phyloP scores from a whole-genome alignment of 2,888 invertebrate genomes.

The Bellardia pandia region DNA sequence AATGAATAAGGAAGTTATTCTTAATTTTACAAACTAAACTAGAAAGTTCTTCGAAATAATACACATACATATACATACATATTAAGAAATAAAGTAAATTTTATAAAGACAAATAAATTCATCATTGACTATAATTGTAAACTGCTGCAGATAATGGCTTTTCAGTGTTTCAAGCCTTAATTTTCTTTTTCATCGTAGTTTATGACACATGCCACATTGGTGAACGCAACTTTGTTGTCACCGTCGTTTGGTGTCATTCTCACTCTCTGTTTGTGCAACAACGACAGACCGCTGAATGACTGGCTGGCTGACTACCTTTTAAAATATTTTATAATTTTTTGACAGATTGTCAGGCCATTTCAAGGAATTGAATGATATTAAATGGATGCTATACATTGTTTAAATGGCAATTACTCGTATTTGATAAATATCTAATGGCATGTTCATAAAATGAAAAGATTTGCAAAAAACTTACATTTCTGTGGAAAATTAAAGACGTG shows the following conservation, averaged over 20 bases:
- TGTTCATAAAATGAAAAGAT: neutral
- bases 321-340: slow-evolving; percentile 66
- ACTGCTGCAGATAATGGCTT: slow-evolving; percentile 45
- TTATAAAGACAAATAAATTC: neutral
- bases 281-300: slow-evolving; percentile 10
- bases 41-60: neutral
- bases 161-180: slow-evolving; percentile 39
- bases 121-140: slow-evolving; percentile 37
- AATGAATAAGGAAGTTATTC: slow-evolving; percentile 38
- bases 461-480: neutral
- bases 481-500: slow-evolving; percentile 29
- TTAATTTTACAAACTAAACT: neutral
- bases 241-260: slow-evolving; percentile 61
- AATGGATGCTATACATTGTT: slow-evolving; percentile 51
- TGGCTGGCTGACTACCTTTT: slow-evolving; percentile 64
- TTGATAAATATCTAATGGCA: slow-evolving; percentile 58
- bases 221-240: slow-evolving; percentile 61
- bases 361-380: slow-evolving; percentile 29
- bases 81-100: slow-evolving; percentile 3
- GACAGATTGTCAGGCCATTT: slow-evolving; percentile 71
- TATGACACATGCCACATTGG: slow-evolving; percentile 64
- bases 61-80: neutral
- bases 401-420: slow-evolving; percentile 63
- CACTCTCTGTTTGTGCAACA: slow-evolving; percentile 42
- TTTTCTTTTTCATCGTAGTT: slow-evolving; percentile 16